Conservation (phyloP, 2,113 vertebrate genomes). For the Lanius collurio region DNA sequence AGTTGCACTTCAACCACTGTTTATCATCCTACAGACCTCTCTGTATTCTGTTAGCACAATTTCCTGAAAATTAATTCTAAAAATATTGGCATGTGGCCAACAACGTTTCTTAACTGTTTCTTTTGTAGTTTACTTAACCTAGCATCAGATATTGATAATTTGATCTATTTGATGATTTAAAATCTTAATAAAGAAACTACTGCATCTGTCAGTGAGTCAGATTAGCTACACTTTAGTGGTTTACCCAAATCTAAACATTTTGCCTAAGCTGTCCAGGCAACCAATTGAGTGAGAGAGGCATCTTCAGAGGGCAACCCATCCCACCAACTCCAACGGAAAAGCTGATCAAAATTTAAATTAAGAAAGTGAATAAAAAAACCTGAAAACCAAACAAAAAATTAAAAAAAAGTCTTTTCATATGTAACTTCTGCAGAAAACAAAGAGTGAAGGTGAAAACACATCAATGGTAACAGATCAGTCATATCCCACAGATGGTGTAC, state of each 20-base stretch:
- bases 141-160: background rate
- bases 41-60: background rate
- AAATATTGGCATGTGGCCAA: background rate
- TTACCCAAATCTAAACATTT: background rate
- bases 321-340: background rate
- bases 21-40: background rate
- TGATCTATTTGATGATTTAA: background rate
- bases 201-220: background rate
- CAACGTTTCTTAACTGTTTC: background rate
- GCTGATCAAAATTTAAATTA: background rate
- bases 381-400: background rate
- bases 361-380: background rate
- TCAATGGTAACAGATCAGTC: background rate
- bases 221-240: background rate
- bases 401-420: background rate
- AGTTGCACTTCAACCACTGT: background rate
- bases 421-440: background rate
- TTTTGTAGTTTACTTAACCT: background rate
- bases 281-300: background rate
- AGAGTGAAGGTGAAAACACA: background rate
- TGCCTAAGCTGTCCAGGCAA: background rate
- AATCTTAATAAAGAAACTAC: background rate
- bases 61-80: background rate
- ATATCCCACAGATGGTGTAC: background rate
- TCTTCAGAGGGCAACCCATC: background rate